Evolutionary conservation across 2,797 vertebrate genomes (phyloP).

Genomic region (Labeo calbasu): DNA sequence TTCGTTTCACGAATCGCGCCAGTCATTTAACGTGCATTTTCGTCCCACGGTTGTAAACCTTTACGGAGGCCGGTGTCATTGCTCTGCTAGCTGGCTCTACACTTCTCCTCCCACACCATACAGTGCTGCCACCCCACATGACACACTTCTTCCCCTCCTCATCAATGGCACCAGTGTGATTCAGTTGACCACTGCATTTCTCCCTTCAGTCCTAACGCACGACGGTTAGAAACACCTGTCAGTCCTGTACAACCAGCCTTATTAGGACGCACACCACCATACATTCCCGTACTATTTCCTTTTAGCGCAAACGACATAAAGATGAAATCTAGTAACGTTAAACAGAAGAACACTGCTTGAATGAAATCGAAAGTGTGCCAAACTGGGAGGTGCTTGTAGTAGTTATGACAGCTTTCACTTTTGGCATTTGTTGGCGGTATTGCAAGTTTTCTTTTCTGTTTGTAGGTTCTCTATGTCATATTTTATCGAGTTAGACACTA

Average conservation of each 20-base stretch:
- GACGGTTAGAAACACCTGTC: slow-evolving; percentile 12
- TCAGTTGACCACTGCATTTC: slow-evolving; percentile 12
- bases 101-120: slow-evolving; percentile 32
- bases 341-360: background rate
- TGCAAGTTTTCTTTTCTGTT: background rate
- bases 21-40: background rate
- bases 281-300: background rate
- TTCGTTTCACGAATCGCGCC: background rate
- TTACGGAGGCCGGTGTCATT: slow-evolving; percentile 31
- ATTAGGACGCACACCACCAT: background rate
- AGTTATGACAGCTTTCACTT: background rate
- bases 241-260: background rate
- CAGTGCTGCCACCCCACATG: slow-evolving; percentile 23
- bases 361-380: slow-evolving; percentile 23
- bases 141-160: slow-evolving; percentile 45
- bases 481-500: background rate
- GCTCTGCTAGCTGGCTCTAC: background rate
- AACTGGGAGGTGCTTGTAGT: background rate
- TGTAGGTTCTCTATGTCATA: background rate
- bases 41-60: background rate
- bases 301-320: background rate
- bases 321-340: too few species aligned
- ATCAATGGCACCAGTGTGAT: slow-evolving; percentile 35
- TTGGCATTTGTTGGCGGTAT: background rate
- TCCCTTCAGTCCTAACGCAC: background rate